Conservation (phyloP, 2,113 vertebrate genomes). For the Verasper variegatus region DNA sequence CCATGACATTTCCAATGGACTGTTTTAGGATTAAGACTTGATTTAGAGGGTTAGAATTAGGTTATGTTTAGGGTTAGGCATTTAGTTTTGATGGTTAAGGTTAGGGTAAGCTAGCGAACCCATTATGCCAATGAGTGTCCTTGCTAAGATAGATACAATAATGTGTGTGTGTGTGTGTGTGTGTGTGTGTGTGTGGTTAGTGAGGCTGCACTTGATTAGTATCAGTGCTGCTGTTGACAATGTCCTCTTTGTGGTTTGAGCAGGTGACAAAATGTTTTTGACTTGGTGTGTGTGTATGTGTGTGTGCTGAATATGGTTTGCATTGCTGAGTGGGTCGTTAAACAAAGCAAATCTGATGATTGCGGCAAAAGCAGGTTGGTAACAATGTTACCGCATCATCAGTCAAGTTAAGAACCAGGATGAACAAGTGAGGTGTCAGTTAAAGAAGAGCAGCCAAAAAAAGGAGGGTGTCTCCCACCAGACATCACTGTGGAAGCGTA, state of each 20-base stretch:
- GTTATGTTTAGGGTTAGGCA: neutral
- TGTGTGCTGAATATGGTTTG: constrained; percentile 48
- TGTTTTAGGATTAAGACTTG: too few species aligned
- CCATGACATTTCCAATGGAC: too few species aligned
- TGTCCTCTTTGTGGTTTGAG: constrained; percentile 79
- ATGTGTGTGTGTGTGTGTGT: constrained; percentile 1
- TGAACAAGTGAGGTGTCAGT: constrained; percentile 50
- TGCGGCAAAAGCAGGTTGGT: constrained; percentile 42
- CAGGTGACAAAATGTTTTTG: constrained; percentile 72
- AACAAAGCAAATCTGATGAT: constrained; percentile 71
- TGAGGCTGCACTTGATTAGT: constrained; percentile 61
- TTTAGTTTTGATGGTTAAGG: neutral
- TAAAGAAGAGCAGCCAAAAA: constrained; percentile 7
- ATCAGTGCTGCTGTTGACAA: constrained; percentile 75
- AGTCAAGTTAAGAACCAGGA: constrained; percentile 59
- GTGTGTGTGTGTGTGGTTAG: constrained; percentile 63
- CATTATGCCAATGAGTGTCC: too few species aligned
- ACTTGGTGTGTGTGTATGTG: neutral
- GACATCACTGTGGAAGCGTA: constrained; percentile 37
- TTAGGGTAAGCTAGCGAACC: too few species aligned
- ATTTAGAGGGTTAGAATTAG: too few species aligned
- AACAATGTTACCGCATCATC: constrained; percentile 62
- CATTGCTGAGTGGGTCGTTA: constrained; percentile 53
- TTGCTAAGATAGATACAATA: too few species aligned
- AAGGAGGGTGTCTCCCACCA: constrained; percentile 48